Conservation (phyloP, 92 coral and sea anemone species). For the Porites evermanni region DNA sequence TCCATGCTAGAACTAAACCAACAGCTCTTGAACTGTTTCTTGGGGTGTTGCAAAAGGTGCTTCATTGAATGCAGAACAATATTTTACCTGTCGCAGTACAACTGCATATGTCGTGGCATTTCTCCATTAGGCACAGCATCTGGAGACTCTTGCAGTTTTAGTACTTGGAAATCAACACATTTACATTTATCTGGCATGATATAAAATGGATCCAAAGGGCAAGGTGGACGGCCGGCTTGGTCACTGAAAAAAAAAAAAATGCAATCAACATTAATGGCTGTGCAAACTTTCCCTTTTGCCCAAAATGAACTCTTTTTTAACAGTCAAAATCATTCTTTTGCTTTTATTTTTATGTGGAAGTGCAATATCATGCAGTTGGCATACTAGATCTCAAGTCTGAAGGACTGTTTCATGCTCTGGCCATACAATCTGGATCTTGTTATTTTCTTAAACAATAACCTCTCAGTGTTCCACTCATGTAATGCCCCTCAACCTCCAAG, state of each 20-base stretch:
- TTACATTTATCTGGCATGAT: conserved; percentile 99
- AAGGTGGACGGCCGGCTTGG: conserved; percentile 96
- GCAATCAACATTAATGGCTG: neutral
- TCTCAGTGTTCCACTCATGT: too few species aligned
- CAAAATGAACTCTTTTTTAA: neutral
- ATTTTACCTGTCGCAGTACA: conserved; percentile 93
- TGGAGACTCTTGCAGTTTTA: conserved; percentile 96
- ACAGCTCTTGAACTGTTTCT: too few species aligned
- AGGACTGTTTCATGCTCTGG: too few species aligned
- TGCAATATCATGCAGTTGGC: too few species aligned
- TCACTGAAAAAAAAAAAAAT: conserved; percentile 61
- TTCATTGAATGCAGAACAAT: neutral
- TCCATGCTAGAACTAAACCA: too few species aligned
- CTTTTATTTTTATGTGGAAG: too few species aligned
- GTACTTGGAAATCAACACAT: conserved; percentile 97
- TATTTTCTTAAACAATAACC: too few species aligned
- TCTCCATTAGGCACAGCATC: conserved; percentile 99
- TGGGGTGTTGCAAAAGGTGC: too few species aligned
- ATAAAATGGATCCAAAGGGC: conserved; percentile 95
- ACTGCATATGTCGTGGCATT: conserved; percentile 99
- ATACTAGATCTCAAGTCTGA: too few species aligned
- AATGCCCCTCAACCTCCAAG: too few species aligned
- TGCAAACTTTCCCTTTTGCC: neutral
- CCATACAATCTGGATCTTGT: too few species aligned
- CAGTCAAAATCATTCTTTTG: too few species aligned